Percentiles rank a stretch among this genome's conserved stretches.
Conservation (phyloP, 2,113 vertebrate genomes). For the Xyrauchen texanus region DNA sequence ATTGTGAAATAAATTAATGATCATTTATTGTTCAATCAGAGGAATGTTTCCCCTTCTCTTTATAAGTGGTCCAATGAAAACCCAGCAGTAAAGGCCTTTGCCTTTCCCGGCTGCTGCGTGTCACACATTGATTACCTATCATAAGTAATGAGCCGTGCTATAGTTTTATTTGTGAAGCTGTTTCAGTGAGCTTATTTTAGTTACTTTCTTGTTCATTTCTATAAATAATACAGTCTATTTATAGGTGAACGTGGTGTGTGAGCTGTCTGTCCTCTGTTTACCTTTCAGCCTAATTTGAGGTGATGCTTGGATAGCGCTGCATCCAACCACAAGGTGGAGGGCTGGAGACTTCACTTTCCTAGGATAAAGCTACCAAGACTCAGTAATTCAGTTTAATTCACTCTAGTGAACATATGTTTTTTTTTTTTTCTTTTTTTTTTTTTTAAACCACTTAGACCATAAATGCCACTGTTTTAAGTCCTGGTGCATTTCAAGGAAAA, state of each 20-base stretch:
- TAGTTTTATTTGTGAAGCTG: constrained; percentile 51
- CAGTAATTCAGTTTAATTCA: constrained; percentile 2
- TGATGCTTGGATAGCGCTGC: constrained; percentile 60
- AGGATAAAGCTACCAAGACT: not conserved
- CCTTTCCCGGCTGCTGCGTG: constrained; percentile 30
- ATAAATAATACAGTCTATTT: constrained; percentile 74
- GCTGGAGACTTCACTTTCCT: constrained; percentile 61
- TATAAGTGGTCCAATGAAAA: constrained; percentile 26
- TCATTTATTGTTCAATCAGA: constrained; percentile 17
- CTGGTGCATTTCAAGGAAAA: not conserved
- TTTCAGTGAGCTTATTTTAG: constrained; percentile 45
- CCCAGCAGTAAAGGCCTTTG: constrained; percentile 23
- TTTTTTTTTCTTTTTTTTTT: not conserved
- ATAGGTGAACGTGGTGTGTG: constrained; percentile 68
- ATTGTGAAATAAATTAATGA: constrained; percentile 1
- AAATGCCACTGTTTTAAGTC: constrained; percentile 32
- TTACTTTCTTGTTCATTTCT: constrained; percentile 61
- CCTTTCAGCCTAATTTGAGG: constrained; percentile 72
- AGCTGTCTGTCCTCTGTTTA: constrained; percentile 64
- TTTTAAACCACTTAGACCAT: constrained; percentile 4
- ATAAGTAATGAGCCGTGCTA: constrained; percentile 55
- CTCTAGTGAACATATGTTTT: constrained; percentile 25
- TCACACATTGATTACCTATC: no score
- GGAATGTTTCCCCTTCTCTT: not conserved
- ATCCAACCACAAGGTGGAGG: constrained; percentile 74